A percentile compares a stretch with the other conserved stretches of the same genome.
Conservation (phyloP, 2,888 invertebrate genomes). For the Linnaemya tessellans region DNA sequence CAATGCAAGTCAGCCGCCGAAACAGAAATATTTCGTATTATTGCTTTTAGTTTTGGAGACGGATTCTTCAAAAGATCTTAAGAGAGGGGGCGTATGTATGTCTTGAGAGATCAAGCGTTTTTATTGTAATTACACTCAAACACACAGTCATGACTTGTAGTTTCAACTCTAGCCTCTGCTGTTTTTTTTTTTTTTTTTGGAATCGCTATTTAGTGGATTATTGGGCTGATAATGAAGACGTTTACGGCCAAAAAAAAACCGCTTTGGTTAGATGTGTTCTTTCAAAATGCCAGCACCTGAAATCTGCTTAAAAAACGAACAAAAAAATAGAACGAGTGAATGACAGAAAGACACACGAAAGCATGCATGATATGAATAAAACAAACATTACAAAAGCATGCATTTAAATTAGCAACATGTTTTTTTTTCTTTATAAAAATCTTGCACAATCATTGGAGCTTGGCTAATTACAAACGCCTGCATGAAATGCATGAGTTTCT, state of each 20-base stretch:
- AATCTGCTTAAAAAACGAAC: neutral
- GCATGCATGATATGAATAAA: neutral
- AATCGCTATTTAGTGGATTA: slow-evolving; percentile 51
- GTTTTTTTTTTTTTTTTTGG: slow-evolving; percentile 15
- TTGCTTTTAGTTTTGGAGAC: slow-evolving; percentile 2
- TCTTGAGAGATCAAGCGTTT: slow-evolving; percentile 56
- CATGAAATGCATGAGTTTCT: slow-evolving; percentile 17
- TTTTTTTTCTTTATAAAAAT: slow-evolving; percentile 6
- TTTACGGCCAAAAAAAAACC: slow-evolving; percentile 37
- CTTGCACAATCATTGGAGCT: slow-evolving; percentile 63
- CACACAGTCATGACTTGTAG: slow-evolving; percentile 50
- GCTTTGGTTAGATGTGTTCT: neutral
- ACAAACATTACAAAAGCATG: neutral
- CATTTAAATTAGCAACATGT: slow-evolving; percentile 15
- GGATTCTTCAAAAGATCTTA: slow-evolving; percentile 54
- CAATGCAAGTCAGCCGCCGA: slow-evolving; percentile 28
- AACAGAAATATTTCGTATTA: slow-evolving; percentile 33
- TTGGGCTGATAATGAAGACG: slow-evolving; percentile 57
- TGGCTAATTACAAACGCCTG: slow-evolving; percentile 71
- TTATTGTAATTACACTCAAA: neutral
- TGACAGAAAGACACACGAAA: slow-evolving; percentile 4
- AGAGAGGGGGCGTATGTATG: slow-evolving; percentile 59
- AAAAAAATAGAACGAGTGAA: neutral
- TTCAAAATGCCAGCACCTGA: slow-evolving; percentile 38
- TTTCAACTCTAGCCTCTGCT: slow-evolving; percentile 21